Evolutionary conservation across 1,140 invertebrate species (phyloP).

Genomic region (Drosophila rufa): DNA sequence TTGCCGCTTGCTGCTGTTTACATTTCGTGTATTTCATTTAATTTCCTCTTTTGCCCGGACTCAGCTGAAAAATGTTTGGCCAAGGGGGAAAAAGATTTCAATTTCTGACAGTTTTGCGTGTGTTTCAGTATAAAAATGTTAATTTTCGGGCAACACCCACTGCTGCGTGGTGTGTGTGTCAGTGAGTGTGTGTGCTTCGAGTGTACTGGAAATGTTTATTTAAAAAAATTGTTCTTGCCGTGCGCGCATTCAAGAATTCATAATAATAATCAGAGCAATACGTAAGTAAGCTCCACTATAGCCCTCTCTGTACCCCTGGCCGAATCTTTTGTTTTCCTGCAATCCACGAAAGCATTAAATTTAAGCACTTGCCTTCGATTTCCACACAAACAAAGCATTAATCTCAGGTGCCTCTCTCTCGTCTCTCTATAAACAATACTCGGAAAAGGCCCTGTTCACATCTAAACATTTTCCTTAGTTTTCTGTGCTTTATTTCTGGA

Average conservation of each 20-base stretch:
- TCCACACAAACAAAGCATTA: conserved; percentile 74
- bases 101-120: conserved; percentile 75
- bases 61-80: conserved; percentile 26
- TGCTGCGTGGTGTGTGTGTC: conserved; percentile 6
- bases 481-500: background rate
- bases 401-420: conserved; percentile 57
- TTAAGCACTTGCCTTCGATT: conserved; percentile 76
- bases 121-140: conserved; percentile 68
- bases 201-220: conserved; percentile 75
- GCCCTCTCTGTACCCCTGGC: background rate
- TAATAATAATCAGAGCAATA: conserved; percentile 66
- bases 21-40: conserved; percentile 76
- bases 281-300: conserved; percentile 16
- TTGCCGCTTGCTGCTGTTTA: conserved; percentile 52
- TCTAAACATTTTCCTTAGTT: conserved; percentile 32
- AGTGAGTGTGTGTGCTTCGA: conserved; percentile 16
- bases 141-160: conserved; percentile 55
- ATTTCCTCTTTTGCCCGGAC: conserved; percentile 66
- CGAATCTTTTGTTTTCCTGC: conserved; percentile 57
- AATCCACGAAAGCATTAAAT: conserved; percentile 69
- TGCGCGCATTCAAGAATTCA: conserved; percentile 57
- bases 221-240: conserved; percentile 57
- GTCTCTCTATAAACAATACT: conserved; percentile 30
- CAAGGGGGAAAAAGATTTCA: conserved; percentile 50
- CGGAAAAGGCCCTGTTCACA: conserved; percentile 22